Conservation (phyloP, 2,113 vertebrate genomes). For the Zosterops lateralis region DNA sequence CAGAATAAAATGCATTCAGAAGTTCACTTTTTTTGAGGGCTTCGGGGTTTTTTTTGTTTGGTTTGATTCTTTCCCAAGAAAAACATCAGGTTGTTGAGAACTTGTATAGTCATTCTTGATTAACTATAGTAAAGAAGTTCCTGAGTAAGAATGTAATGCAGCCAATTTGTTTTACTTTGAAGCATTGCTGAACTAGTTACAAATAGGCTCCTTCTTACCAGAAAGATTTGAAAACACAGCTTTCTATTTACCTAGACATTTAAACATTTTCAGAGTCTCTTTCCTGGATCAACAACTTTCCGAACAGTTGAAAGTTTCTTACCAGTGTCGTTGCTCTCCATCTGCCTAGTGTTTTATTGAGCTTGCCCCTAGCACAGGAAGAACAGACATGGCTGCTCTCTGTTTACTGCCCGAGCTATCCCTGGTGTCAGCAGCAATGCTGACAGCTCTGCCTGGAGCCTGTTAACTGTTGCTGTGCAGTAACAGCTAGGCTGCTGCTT, state of each 20-base stretch:
- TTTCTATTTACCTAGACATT: background rate
- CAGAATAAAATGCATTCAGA: background rate
- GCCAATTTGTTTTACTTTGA: background rate
- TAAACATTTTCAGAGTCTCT: background rate
- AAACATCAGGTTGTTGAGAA: background rate
- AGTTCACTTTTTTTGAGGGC: background rate
- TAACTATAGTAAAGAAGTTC: background rate
- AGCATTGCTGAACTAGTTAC: background rate
- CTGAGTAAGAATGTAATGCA: background rate
- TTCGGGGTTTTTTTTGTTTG: accelerated
- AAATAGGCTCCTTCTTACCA: background rate
- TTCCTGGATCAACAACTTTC: background rate
- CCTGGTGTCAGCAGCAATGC: slow-evolving; percentile 47
- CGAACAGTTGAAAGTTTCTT: slow-evolving; percentile 22
- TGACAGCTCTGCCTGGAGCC: background rate
- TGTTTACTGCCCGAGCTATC: slow-evolving; percentile 34
- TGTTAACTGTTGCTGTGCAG: slow-evolving; percentile 37
- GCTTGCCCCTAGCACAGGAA: background rate
- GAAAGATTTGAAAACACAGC: background rate
- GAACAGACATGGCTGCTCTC: slow-evolving; percentile 50
- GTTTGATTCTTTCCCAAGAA: background rate
- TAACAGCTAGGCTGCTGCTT: background rate
- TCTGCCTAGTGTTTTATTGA: slow-evolving; percentile 11
- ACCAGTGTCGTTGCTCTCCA: slow-evolving; percentile 50
- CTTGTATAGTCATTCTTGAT: background rate